Base-by-base conservation (phyloP, 2,113 vertebrate genomes). In the Nannobrachium achirus region DNA sequence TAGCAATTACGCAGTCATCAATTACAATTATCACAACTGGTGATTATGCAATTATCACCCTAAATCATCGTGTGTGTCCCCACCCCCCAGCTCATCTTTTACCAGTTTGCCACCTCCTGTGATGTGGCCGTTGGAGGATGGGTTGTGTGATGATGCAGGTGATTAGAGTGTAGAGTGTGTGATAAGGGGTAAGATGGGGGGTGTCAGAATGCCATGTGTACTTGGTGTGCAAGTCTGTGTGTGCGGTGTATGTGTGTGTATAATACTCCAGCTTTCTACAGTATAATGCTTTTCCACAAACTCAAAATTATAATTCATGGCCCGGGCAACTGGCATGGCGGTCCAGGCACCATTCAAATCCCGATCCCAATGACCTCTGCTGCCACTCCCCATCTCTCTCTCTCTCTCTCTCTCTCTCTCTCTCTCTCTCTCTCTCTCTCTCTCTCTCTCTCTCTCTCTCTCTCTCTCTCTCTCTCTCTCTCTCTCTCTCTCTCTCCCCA, bases 11-110 rank as follows among this genome's bases (percentile, higher is more conserved):
- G 63, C 87, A 92, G 90, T 82, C 90, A 89, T 91, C 90, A 92
- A 92, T 93, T 93, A 92, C 87, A 89, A 86, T 83, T 70, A 91
- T 91, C 84, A 83, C 90, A 93, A 95, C 91, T 89, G 87, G 89
- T 68, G 7, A 93, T 89, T 93, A 92, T 89, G 91, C 86, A 91
- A 94, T 94, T 93, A 94, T 76, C 88, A 89, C 85, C 90, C 65
- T 75, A 91, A 93, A 89, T 91, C 89, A 84, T 69, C 84, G 87
- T 86, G 90, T 89, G 46, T 53, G 82, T 71, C 77, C 53, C 88
- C 75, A n/a, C n/a, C n/a, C n/a, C n/a, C n/a, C n/a, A n/a, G 78
- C 73, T 84, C 84, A 25, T 56, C 75, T 83, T n/a, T 90, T 86
- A 33, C 75, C 77, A 89, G 41, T n/a, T 68, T 53, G 72, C 88